Evolutionary conservation across 2,888 invertebrate species (phyloP), one percentile per base, ranked within the genome.

Genomic region (Caenorhabditis parvicauda): DNA sequence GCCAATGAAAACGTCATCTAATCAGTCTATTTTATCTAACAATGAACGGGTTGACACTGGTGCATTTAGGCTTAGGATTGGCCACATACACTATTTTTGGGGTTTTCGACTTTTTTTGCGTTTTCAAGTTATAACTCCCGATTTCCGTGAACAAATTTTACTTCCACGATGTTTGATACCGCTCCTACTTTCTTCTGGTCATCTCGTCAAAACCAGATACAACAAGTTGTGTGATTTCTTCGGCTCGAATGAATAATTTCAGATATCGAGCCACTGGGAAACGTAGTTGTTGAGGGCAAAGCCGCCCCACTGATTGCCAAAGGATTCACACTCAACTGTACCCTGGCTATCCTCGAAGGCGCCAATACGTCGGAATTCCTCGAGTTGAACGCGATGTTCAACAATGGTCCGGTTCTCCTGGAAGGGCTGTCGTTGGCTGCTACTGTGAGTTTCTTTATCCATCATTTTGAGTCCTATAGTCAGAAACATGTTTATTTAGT

Each of bases 331-430:
- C 53, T 64, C 22, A 44, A 64, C 5, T 37, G 45, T 19, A 52
- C 54, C 4, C 25, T 37, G 3, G 9, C 9, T 32, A 59, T 63
- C 59, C 55, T 63, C 21, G 63, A 63, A 37, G 53, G 38, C 12
- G 32, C 45, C 14, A 56, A 49, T 25, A 50, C 58, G 37, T 42
- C 51, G 45, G 54, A 61, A 24, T 53, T 70, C 58, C 27, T 70
- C 48, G 43, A 74, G 56, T 14, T 63, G 56, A 56, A 74, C 41
- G 21, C 65, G 28, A 51, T 72, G 70, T 57, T 74, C 57, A 54
- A 74, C 61, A 35, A 68, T 54, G 58, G 70, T 39, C 56, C 59
- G 51, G 53, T 75, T 53, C 19, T 66, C 41, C 47, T 56, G 49
- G 59, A 59, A 25, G 63, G 63, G 4, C 41, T 59, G 21, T 58